A percentile compares a stretch with the other conserved stretches of the same genome.
phyloP scores from a whole-genome alignment of 2,888 invertebrate species.

The Orchesellides sinensis region DNA sequence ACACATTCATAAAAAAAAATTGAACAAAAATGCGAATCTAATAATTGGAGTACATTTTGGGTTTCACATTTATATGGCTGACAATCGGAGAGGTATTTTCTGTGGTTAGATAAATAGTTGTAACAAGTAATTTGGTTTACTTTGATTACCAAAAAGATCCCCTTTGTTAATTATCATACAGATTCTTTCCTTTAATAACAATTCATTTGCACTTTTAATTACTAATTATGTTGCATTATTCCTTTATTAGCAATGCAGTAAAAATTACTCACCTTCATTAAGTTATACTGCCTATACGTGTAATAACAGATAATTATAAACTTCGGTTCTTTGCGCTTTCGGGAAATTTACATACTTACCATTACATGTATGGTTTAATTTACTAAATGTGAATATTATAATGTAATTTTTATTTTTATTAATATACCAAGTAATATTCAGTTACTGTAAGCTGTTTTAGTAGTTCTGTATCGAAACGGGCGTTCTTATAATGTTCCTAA shows the following conservation, averaged over 20 bases:
- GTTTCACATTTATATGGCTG: neutral
- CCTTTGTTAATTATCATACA: slow-evolving; percentile 5
- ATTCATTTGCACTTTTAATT: slow-evolving; percentile 14
- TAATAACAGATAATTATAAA: slow-evolving; percentile 18
- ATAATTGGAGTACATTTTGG: neutral
- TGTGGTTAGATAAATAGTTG: neutral
- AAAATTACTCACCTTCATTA: neutral
- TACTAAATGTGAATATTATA: no score
- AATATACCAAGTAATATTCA: no score
- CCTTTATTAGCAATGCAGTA: slow-evolving; percentile 9
- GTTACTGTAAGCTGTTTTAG: no score
- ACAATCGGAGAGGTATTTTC: no score
- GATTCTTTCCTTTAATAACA: neutral
- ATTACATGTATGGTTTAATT: no score
- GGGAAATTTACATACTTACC: no score
- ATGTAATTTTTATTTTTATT: no score
- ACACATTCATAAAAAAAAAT: neutral
- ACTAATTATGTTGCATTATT: slow-evolving; percentile 24
- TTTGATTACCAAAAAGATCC: neutral
- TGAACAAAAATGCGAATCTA: slow-evolving; percentile 12
- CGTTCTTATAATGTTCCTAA: no score
- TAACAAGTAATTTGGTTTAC: slow-evolving; percentile 1
- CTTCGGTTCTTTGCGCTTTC: slow-evolving; percentile 7
- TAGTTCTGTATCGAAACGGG: no score
- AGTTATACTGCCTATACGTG: neutral